phyloP scores from a whole-genome alignment of 2,888 invertebrate species.

The Venustoraphidia nigricollis region DNA sequence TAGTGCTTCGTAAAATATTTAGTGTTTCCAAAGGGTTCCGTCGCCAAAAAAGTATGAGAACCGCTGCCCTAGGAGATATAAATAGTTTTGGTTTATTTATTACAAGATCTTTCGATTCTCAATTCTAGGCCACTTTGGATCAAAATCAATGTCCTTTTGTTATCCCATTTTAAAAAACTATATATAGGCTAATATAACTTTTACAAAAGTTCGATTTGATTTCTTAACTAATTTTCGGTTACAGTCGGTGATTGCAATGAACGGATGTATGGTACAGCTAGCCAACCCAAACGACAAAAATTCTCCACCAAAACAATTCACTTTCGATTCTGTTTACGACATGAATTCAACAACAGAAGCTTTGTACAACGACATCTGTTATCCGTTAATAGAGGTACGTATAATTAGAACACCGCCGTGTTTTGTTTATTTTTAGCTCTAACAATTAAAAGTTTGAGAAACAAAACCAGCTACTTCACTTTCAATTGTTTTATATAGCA shows the following conservation, averaged over 20 bases:
- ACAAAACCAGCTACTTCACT: no score
- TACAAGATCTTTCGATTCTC: no score
- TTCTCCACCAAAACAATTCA: slow-evolving; percentile 51
- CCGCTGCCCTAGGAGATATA: no score
- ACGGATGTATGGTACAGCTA: slow-evolving; percentile 43
- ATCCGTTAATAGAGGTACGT: slow-evolving; percentile 59
- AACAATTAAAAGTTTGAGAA: no score
- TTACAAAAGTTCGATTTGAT: background rate
- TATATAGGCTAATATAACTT: slow-evolving; percentile 1
- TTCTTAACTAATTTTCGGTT: slow-evolving; percentile 12
- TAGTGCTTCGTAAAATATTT: no score
- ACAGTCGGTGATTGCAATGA: slow-evolving; percentile 51
- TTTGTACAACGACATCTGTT: slow-evolving; percentile 77
- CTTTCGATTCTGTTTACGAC: slow-evolving; percentile 74
- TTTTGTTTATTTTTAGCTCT: no score
- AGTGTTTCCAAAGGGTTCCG: no score
- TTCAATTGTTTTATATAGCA: no score
- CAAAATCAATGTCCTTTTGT: background rate
- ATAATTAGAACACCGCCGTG: no score
- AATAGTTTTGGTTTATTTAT: no score
- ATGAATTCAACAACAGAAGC: slow-evolving; percentile 64
- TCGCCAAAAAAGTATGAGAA: no score
- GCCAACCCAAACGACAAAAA: slow-evolving; percentile 42
- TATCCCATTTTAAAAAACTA: background rate
- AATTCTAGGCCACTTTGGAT: no score